Conservation (phyloP, 2,797 vertebrate species). For the Lithobates pipiens region DNA sequence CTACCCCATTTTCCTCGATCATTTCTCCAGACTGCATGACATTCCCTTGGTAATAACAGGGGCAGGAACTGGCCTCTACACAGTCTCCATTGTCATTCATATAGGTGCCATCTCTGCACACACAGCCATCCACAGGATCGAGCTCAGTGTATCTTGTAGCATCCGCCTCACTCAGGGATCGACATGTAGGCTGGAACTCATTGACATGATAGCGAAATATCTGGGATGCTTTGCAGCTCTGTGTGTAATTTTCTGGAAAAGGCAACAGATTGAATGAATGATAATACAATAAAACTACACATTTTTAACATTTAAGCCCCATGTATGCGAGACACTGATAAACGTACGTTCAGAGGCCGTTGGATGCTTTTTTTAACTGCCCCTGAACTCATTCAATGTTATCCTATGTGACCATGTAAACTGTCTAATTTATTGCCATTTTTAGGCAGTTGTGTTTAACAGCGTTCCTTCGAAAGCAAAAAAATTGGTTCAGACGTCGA, state of each 20-base stretch:
- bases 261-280: neutral
- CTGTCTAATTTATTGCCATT: too few relatives aligned
- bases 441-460: too few relatives aligned
- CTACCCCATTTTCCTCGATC: constrained; percentile 73
- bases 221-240: constrained; percentile 78
- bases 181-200: constrained; percentile 79
- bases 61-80: constrained; percentile 79
- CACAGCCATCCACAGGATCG: constrained; percentile 82
- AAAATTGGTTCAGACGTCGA: too few relatives aligned
- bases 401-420: too few relatives aligned
- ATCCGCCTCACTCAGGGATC: constrained; percentile 75
- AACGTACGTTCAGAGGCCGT: too few relatives aligned
- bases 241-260: constrained; percentile 77
- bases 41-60: constrained; percentile 82
- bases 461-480: too few relatives aligned
- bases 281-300: neutral
- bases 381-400: too few relatives aligned
- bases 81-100: constrained; percentile 82
- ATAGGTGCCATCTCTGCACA: constrained; percentile 80
- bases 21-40: constrained; percentile 79
- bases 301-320: too few relatives aligned
- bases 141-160: constrained; percentile 77
- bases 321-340: too few relatives aligned
- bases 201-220: constrained; percentile 77
- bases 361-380: too few relatives aligned